phyloP scores from a whole-genome alignment of 2,797 vertebrate species.

The Enteromius radiatus region DNA sequence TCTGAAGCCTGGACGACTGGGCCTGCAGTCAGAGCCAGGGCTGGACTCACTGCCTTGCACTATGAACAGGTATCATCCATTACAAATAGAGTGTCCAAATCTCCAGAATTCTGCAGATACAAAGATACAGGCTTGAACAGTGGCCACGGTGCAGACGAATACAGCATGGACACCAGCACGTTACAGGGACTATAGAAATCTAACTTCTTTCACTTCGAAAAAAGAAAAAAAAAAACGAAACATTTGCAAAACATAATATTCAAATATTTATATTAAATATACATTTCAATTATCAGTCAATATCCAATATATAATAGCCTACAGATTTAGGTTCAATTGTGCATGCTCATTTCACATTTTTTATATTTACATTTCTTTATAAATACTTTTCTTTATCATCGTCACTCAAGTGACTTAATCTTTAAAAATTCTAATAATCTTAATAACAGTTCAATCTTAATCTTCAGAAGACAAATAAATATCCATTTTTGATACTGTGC shows the following conservation, averaged over 20 bases:
- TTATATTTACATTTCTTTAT: no score
- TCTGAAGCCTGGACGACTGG: slow-evolving; percentile 53
- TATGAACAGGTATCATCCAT: slow-evolving; percentile 15
- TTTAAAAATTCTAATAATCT: background rate
- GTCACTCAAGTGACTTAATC: background rate
- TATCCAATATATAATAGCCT: background rate
- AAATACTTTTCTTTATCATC: background rate
- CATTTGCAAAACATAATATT: background rate
- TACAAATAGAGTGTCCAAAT: slow-evolving; percentile 23
- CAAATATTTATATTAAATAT: background rate
- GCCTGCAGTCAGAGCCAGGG: slow-evolving; percentile 40
- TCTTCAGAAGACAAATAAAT: background rate
- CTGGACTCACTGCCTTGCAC: slow-evolving; percentile 10
- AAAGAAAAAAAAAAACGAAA: no score
- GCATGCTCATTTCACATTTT: background rate
- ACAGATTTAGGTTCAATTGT: background rate
- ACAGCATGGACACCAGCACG: background rate
- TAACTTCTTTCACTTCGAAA: background rate
- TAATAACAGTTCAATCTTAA: background rate
- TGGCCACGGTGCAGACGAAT: background rate
- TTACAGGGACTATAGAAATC: background rate
- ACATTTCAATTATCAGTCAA: background rate
- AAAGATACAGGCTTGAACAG: background rate
- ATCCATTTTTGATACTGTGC: background rate
- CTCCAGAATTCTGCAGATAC: slow-evolving; percentile 15